These are phyloP conservation scores for Steinernema carpocapsae DNA, from an alignment of 2,888 invertebrate genomes.

Conservation along the genomic window DNA sequence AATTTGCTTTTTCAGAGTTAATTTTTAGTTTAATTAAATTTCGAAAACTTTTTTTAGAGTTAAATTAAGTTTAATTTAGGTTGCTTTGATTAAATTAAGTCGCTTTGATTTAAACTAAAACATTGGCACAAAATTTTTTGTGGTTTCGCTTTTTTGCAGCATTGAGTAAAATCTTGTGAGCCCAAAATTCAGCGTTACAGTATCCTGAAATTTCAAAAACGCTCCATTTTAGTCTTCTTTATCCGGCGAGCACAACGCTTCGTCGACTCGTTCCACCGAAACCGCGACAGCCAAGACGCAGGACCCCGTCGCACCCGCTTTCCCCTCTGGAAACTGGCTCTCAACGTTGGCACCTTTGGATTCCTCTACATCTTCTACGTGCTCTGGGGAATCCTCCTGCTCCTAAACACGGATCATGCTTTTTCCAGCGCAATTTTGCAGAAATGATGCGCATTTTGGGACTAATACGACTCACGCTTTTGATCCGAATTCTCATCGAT, in stretches of 20 bases:
- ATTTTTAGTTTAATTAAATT: no score
- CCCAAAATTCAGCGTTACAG: no score
- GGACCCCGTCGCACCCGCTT: slow-evolving; percentile 49
- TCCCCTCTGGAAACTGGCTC: slow-evolving; percentile 64
- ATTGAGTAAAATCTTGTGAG: no score
- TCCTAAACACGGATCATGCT: slow-evolving; percentile 47
- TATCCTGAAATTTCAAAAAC: slow-evolving; percentile 33
- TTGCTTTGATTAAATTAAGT: no score
- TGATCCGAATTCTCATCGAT: slow-evolving; percentile 60
- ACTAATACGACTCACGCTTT: slow-evolving; percentile 45
- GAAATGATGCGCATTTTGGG: slow-evolving; percentile 40
- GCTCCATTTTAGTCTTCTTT: slow-evolving; percentile 40
- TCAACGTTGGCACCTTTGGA: slow-evolving; percentile 65
- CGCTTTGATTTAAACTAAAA: no score
- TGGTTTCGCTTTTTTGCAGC: no score
- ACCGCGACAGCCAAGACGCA: slow-evolving; percentile 9
- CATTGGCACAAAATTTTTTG: no score
- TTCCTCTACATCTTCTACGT: slow-evolving; percentile 62
- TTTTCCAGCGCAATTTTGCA: slow-evolving; percentile 46
- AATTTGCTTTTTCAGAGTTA: no score
- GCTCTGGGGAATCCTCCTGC: slow-evolving; percentile 57
- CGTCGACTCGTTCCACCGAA: slow-evolving; percentile 36
- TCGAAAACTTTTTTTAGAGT: no score
- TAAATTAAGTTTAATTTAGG: no score
- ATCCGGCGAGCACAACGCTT: slow-evolving; percentile 44